Conservation (phyloP, 2,113 vertebrate species). For the Anseranas semipalmata region DNA sequence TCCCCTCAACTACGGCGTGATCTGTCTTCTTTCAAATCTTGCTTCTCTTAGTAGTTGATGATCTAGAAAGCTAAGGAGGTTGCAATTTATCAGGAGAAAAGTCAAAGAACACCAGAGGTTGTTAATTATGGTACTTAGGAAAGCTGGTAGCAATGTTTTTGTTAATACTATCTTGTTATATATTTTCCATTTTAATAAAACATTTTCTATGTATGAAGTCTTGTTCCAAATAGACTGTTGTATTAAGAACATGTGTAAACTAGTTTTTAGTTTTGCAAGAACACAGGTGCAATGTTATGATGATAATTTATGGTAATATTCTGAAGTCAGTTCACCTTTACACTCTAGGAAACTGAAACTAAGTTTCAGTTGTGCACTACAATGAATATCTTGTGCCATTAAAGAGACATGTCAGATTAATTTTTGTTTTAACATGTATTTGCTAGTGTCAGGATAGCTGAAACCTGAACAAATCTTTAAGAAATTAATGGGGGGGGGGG, state of each 20-base stretch:
- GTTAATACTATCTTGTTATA: not conserved
- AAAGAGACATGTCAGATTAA: not conserved
- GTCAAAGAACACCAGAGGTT: not conserved
- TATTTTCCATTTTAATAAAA: not conserved
- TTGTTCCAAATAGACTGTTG: not conserved
- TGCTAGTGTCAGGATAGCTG: not conserved
- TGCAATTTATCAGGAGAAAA: not conserved
- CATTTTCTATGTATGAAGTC: not conserved
- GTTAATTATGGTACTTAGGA: not conserved
- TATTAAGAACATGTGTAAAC: not conserved
- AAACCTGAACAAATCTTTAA: not conserved
- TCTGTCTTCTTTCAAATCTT: not conserved
- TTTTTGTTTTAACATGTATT: not conserved
- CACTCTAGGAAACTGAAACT: not conserved
- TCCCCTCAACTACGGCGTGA: not conserved
- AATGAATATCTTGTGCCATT: not conserved
- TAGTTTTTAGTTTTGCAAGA: not conserved
- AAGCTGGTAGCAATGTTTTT: not conserved
- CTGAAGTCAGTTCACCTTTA: not conserved
- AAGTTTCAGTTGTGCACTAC: not conserved
- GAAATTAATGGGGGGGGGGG: not conserved
- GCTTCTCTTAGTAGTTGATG: not conserved
- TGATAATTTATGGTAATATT: not conserved
- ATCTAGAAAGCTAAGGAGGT: not conserved
- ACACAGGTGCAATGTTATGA: not conserved